These are phyloP conservation scores for Loxodonta africana DNA, from an alignment of 2,113 vertebrate species.

Conservation along the genomic window DNA sequence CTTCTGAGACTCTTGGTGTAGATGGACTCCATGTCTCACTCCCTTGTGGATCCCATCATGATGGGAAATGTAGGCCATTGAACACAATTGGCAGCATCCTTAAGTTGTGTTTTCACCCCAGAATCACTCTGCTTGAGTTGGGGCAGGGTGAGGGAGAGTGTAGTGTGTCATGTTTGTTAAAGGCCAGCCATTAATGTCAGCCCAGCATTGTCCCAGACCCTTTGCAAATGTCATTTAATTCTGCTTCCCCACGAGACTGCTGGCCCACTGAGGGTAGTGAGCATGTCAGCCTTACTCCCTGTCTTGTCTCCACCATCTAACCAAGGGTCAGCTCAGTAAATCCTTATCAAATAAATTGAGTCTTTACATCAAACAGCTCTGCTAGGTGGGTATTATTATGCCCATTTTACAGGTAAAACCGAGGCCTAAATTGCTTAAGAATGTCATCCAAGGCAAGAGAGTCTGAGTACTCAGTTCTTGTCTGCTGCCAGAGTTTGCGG, in stretches of 20 bases:
- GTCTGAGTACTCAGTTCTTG: accelerated
- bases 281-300: not conserved
- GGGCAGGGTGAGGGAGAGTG: not conserved
- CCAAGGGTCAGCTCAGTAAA: not conserved
- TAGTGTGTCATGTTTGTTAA: not conserved
- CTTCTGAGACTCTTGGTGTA: not conserved
- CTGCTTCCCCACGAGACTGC: not conserved
- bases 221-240: not conserved
- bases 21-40: not conserved
- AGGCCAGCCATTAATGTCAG: not conserved
- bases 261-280: not conserved
- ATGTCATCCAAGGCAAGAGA: not conserved
- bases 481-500: not conserved
- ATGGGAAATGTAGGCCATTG: not conserved
- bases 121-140: not conserved
- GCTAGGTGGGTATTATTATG: not conserved
- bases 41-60: not conserved
- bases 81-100: not conserved
- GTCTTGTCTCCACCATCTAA: not conserved
- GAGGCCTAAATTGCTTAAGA: not conserved
- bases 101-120: not conserved
- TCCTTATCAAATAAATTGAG: not conserved
- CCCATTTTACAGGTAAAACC: not conserved
- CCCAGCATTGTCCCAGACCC: not conserved
- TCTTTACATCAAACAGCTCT: not conserved